Evolutionary conservation across 2,113 vertebrate genomes (phyloP).

Genomic region (Falco punctatus): DNA sequence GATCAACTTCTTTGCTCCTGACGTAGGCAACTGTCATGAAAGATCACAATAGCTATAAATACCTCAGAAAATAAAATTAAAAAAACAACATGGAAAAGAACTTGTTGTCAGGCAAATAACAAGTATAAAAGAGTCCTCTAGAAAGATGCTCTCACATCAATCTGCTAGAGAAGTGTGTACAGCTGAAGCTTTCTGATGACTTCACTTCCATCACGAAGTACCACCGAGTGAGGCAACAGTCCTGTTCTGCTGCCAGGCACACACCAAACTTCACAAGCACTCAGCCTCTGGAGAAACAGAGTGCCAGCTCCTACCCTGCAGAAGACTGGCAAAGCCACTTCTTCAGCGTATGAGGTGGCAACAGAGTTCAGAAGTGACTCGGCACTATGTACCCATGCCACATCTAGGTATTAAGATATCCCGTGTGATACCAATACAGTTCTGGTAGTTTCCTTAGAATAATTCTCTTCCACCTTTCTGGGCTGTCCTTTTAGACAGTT

Average conservation of each 20-base stretch:
- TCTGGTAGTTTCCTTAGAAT: background rate
- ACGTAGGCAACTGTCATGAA: background rate
- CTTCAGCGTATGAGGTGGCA: background rate
- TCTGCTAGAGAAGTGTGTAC: background rate
- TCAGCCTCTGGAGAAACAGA: background rate
- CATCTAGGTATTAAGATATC: background rate
- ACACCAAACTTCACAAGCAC: background rate
- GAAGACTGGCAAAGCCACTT: background rate
- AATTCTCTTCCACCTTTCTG: background rate
- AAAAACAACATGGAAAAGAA: background rate
- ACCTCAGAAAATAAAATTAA: background rate
- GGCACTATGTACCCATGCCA: background rate
- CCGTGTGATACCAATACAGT: background rate
- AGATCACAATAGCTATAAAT: background rate
- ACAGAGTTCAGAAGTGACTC: background rate
- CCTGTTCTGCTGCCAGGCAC: background rate
- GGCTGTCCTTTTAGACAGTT: background rate
- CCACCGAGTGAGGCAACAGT: background rate
- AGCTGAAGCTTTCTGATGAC: background rate
- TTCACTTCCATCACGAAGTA: background rate
- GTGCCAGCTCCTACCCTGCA: background rate
- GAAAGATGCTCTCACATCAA: background rate
- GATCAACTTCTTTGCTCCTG: background rate
- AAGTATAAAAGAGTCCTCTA: background rate
- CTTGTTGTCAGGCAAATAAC: background rate